Conservation (phyloP, 2,797 vertebrate genomes). For the Hypotaenidia okinawae region DNA sequence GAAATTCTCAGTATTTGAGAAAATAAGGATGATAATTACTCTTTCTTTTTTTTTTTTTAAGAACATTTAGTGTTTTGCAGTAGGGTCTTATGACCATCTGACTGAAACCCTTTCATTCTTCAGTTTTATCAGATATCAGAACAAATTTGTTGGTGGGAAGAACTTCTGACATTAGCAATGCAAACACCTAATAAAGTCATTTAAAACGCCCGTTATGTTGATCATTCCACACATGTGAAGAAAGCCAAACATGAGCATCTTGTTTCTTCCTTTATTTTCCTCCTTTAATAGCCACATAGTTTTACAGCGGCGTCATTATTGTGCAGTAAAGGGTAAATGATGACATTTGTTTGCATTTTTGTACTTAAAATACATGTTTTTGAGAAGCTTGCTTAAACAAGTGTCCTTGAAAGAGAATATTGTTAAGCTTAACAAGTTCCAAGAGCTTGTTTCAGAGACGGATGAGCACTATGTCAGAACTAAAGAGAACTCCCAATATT, state of each 20-base stretch:
- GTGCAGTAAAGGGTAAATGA: neutral
- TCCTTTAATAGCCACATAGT: neutral
- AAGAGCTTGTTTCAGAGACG: neutral
- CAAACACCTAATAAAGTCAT: neutral
- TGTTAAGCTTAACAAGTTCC: neutral
- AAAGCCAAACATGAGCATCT: neutral
- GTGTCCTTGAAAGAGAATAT: neutral
- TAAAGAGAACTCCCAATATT: too few species aligned
- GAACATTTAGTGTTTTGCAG: neutral
- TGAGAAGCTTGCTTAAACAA: neutral
- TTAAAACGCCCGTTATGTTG: neutral
- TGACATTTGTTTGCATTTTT: neutral
- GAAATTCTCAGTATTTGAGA: neutral
- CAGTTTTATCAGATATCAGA: neutral
- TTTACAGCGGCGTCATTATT: neutral
- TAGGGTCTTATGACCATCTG: neutral
- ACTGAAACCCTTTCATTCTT: neutral
- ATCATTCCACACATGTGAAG: neutral
- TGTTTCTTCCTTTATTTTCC: neutral
- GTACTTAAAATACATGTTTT: neutral
- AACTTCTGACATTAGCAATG: neutral
- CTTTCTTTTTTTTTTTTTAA: neutral
- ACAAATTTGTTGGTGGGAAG: neutral
- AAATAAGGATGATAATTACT: neutral
- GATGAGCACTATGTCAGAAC: too few species aligned